Base-by-base conservation (phyloP, 2,113 vertebrate genomes). In the Triplophysa siluroides region DNA sequence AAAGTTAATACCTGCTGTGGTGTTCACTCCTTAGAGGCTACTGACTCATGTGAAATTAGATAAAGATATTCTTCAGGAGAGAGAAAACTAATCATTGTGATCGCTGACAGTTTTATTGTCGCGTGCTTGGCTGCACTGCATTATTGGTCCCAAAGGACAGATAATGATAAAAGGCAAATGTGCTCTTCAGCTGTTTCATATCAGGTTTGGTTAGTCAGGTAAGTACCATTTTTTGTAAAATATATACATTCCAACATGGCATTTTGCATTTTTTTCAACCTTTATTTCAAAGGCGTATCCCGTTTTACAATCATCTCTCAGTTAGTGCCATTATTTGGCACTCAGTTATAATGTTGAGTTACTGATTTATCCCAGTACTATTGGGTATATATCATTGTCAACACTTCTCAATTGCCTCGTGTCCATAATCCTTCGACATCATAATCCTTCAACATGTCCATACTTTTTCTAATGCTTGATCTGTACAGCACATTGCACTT, bases 11-110 rank as follows among this genome's bases (percentile, higher is more conserved):
- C 41, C 62, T 69, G 19, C 56, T 81, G 78, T 81, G 72, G 75
- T 85, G 75, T 81, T 56, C 64, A 79, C 62, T 60, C 63, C 41
- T 82, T 62, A 58, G 50, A 71, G 83, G 58, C 58, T 24, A 74
- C 74, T 63, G 80, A 86, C 84, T 78, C 78, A 71, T 67, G 64
- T 81, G 70, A 82, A 82, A 83, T 82, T 83, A 83, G 63, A 86
- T 86, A 70, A 85, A 83, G 80, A 74, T 83, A 79, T 85, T 81
- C 41, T 78, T 80, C 81, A 80, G 76, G 66, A 67, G 69, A 79
- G 78, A 81, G 78, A 73, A 72, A 58, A 78, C 77, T 76, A 80
- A 85, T 85, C 82, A 82, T 81, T 74, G 65, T 58, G 74, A 85
- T 82, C 80, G 69, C 68, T 79, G 70, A 76, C 78, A 82, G 73